These are phyloP conservation scores for Dryococelus australis DNA, from an alignment of 2,888 invertebrate species.

Conservation along the genomic window DNA sequence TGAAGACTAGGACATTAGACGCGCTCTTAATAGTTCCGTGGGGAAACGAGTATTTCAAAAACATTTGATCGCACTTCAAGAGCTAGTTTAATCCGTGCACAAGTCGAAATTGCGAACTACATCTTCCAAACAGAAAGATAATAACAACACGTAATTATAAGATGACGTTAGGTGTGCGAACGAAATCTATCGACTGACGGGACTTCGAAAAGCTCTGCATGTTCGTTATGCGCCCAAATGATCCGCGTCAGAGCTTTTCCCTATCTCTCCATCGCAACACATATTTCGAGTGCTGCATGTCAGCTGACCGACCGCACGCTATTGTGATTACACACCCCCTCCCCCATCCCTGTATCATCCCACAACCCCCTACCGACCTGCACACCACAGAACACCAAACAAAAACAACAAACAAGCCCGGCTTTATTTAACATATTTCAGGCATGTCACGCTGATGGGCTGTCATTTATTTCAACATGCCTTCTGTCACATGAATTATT, in stretches of 20 bases:
- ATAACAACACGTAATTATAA: too few relatives aligned
- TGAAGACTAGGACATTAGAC: too few relatives aligned
- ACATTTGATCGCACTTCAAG: too few relatives aligned
- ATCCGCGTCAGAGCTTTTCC: neutral
- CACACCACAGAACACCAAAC: neutral
- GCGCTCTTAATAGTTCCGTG: too few relatives aligned
- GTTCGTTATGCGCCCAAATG: too few relatives aligned
- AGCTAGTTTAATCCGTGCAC: too few relatives aligned
- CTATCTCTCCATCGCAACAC: neutral
- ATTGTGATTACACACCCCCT: neutral
- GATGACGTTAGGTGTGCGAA: too few relatives aligned
- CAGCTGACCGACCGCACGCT: neutral
- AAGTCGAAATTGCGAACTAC: too few relatives aligned
- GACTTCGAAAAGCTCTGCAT: too few relatives aligned
- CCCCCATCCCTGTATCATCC: neutral
- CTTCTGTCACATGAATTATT: neutral
- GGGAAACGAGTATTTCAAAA: too few relatives aligned
- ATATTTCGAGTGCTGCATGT: neutral
- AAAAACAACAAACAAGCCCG: neutral
- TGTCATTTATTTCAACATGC: conserved; percentile 16
- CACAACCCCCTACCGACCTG: neutral
- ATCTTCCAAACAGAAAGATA: too few relatives aligned
- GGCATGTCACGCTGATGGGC: conserved; percentile 11
- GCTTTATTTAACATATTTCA: conserved; percentile 11
- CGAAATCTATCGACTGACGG: too few relatives aligned